Evolutionary conservation across 2,797 vertebrate species (phyloP).

Genomic region (Mallotus villosus): DNA sequence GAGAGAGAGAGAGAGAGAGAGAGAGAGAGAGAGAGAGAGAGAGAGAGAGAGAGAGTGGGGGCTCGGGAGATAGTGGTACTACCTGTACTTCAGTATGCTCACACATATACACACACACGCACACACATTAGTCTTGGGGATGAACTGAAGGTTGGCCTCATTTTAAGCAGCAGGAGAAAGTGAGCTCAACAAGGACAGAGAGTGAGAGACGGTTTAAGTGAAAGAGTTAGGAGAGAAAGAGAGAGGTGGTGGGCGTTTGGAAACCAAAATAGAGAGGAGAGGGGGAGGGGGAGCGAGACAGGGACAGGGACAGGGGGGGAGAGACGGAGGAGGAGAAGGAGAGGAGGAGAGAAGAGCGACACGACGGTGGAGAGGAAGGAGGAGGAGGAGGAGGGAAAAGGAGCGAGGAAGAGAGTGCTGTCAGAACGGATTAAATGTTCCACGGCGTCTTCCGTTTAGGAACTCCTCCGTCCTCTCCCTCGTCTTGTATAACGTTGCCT

Average conservation of each 20-base stretch:
- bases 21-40: background rate
- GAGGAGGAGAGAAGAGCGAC: background rate
- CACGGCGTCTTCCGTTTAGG: background rate
- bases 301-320: too few relatives aligned
- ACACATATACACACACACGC: too few relatives aligned
- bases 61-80: background rate
- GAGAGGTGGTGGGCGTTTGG: too few relatives aligned
- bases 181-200: background rate
- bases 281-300: background rate
- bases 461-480: background rate
- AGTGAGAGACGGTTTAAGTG: too few relatives aligned
- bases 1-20: too few relatives aligned
- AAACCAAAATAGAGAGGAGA: background rate
- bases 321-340: background rate
- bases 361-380: background rate
- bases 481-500: background rate
- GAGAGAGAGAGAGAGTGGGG: background rate
- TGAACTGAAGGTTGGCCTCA: too few relatives aligned
- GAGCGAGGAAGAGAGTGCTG: background rate
- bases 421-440: constrained; percentile 9
- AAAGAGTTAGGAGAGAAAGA: too few relatives aligned
- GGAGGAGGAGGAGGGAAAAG: constrained; percentile 7
- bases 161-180: too few relatives aligned
- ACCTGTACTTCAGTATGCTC: too few relatives aligned
- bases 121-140: too few relatives aligned